Conservation (phyloP, 2,113 vertebrate genomes). For the Coregonus clupeaformis region DNA sequence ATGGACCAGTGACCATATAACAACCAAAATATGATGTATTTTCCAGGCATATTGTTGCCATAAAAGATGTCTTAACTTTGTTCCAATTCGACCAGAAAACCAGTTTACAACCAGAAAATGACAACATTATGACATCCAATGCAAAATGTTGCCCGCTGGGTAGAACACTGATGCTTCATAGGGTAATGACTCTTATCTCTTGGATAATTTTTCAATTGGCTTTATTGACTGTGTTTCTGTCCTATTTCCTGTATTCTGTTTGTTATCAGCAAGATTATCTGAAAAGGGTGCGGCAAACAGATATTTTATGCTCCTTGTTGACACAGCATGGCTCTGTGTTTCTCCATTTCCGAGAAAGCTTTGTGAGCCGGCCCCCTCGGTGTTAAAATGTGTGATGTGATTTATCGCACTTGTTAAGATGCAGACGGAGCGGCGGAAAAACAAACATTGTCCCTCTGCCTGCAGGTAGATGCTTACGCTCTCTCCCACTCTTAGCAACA, state of each 20-base stretch:
- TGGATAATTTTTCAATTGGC: no score
- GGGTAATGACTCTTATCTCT: no score
- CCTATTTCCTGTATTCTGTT: slow-evolving; percentile 1
- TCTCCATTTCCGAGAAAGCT: slow-evolving; percentile 32
- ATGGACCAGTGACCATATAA: no score
- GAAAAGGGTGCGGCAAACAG: slow-evolving; percentile 32
- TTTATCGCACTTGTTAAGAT: slow-evolving; percentile 74
- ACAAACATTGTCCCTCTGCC: slow-evolving; percentile 41
- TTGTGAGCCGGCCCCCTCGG: slow-evolving; percentile 18
- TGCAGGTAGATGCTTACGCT: slow-evolving; percentile 21
- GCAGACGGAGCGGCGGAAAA: slow-evolving; percentile 57
- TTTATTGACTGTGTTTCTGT: no score
- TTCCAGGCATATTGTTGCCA: no score
- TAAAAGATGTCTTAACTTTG: no score
- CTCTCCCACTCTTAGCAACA: slow-evolving; percentile 33
- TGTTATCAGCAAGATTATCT: slow-evolving; percentile 28
- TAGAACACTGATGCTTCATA: no score
- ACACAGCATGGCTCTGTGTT: slow-evolving; percentile 42
- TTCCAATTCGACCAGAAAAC: no score
- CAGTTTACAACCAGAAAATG: no score
- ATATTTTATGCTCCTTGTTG: slow-evolving; percentile 42
- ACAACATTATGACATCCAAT: no score
- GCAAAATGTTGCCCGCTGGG: no score
- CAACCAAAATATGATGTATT: no score
- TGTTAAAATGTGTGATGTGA: slow-evolving; percentile 55